A percentile compares a stretch with the other conserved stretches of the same genome.
phyloP scores from a whole-genome alignment of 2,113 vertebrate genomes.

The Psilopsiagon aymara region DNA sequence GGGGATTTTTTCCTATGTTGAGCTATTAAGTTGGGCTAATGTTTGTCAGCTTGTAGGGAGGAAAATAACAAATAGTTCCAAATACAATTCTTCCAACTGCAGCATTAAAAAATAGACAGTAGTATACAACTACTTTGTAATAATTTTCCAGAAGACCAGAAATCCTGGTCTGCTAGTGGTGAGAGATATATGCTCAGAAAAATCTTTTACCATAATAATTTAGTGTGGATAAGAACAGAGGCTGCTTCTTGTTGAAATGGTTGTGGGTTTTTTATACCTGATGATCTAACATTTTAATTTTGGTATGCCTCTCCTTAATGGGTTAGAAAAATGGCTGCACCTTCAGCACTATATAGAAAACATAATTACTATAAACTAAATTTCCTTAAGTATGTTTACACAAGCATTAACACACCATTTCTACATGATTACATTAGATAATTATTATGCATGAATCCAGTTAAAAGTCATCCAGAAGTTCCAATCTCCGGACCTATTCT shows the following conservation, averaged over 20 bases:
- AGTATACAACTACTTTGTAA: not conserved
- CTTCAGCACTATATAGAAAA: conserved; percentile 24
- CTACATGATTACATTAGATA: conserved; percentile 9
- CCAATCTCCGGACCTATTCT: conserved; percentile 45
- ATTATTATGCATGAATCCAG: conserved; percentile 27
- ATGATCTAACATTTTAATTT: conserved; percentile 41
- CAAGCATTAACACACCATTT: not conserved
- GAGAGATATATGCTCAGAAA: not conserved
- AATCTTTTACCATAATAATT: not conserved
- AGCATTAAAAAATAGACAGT: not conserved
- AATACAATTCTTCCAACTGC: not conserved
- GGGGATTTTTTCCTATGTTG: not conserved
- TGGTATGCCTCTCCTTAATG: conserved; percentile 1
- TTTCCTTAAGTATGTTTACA: conserved; percentile 50
- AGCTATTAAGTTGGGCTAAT: not conserved
- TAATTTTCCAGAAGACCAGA: not conserved
- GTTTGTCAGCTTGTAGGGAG: not conserved
- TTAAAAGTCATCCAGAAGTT: conserved; percentile 48
- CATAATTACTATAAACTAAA: conserved; percentile 27
- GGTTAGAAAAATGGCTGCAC: conserved; percentile 8
- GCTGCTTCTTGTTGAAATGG: not conserved
- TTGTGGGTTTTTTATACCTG: not conserved
- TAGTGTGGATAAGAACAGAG: not conserved
- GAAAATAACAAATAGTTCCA: not conserved
- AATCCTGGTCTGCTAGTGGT: not conserved